A percentile compares a stretch with the other conserved stretches of the same genome.
Conservation (phyloP, 2,888 invertebrate species). For the Nemotelus nigrinus region DNA sequence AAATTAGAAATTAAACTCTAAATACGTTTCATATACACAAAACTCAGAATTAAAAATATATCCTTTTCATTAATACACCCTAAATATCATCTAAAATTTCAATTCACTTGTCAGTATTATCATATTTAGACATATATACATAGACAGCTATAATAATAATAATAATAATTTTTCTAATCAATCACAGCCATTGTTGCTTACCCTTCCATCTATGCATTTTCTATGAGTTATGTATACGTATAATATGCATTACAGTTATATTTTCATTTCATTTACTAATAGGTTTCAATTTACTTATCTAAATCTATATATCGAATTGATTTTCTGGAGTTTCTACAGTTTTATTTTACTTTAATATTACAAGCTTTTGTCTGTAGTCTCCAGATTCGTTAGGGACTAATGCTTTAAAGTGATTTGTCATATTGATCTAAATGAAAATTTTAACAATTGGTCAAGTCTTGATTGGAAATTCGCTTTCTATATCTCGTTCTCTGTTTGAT, state of each 20-base stretch:
- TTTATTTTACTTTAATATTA: background rate
- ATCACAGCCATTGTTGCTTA: slow-evolving; percentile 41
- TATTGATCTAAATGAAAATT: background rate
- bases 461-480: background rate
- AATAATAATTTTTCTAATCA: slow-evolving; percentile 19
- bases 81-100: slow-evolving; percentile 23
- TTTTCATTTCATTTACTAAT: background rate
- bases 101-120: slow-evolving; percentile 38
- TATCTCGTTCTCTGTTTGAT: slow-evolving; percentile 23
- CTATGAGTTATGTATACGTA: background rate
- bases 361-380: background rate
- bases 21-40: slow-evolving; percentile 12
- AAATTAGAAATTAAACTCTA: slow-evolving; percentile 23
- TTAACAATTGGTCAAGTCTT: slow-evolving; percentile 28
- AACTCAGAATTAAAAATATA: slow-evolving; percentile 24
- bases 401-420: slow-evolving; percentile 34
- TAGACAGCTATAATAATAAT: background rate
- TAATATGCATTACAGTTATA: slow-evolving; percentile 12
- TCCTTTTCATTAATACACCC: background rate
- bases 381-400: background rate
- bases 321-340: background rate
- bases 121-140: slow-evolving; percentile 20
- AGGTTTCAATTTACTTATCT: background rate
- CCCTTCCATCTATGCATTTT: slow-evolving; percentile 19
- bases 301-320: background rate